Evolutionary conservation across 2,797 vertebrate genomes (phyloP), one percentile per base, ranked within the genome.

Genomic region (Cryptoprocta ferox): DNA sequence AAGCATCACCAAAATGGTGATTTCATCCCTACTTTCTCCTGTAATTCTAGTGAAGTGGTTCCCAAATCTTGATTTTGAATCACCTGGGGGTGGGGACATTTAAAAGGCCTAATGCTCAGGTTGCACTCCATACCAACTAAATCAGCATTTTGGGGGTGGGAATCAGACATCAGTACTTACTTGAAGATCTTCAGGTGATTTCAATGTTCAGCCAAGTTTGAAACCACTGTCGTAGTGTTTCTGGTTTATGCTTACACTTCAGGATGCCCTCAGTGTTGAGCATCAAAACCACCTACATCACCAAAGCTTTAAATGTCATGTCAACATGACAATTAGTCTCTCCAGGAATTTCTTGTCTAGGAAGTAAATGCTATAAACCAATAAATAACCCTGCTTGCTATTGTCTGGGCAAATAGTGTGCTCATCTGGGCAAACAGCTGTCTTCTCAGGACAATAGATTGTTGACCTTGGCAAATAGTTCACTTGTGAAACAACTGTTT

Each of bases 271-370:
- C 15, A 4, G 7, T 42, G 28, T 13, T 61, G 90, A 56, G 24
- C 61, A 65, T 16, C 32, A 53, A 93, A 66, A 35, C 37, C 6
- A 61, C 10, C 1, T 53, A 28, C 11, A n/a, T 10, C 5, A 1
- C 35, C 35, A 26, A 15, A 94, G 45, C 21, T 76, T 76, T 71
- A 53, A 32, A 13, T 24, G 15, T 91, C 32, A 59, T 91, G 39
- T 81, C 84, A 82, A 80, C 15, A 70, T 6, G 30, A 85, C 65
- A 78, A 5, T 63, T 95, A 0, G 53, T 89, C 39, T 97, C 93
- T 56, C 26, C 18, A 93, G 68, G 83, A 96, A 91, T 91, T 95
- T 86, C 42, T 86, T 85, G 18, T 85, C 39, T 90, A 28, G 48
- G 63, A 79, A 83, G 66, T 56, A 94, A 95, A 79, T 24, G 5